Evolutionary conservation across 2,797 vertebrate species (phyloP).

Genomic region (Crocidura indochinensis): DNA sequence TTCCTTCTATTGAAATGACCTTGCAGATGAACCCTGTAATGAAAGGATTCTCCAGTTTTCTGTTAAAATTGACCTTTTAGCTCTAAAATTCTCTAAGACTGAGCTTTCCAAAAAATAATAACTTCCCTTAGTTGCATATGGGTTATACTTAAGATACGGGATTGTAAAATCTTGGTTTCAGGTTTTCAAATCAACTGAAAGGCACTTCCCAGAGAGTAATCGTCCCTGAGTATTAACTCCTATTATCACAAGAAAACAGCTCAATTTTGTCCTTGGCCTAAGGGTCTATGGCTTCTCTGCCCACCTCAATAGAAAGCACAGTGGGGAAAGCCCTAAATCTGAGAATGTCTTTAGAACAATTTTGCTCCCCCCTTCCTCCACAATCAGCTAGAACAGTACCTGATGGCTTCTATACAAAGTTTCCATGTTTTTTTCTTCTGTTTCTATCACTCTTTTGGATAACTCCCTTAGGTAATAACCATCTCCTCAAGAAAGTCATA

Average conservation of each 20-base stretch:
- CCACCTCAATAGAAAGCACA: background rate
- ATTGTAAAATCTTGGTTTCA: slow-evolving; percentile 6
- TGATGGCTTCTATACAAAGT: background rate
- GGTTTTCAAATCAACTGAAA: background rate
- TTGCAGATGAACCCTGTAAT: background rate
- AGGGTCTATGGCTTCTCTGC: background rate
- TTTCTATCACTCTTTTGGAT: background rate
- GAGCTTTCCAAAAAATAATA: slow-evolving; percentile 18
- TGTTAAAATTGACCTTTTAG: background rate
- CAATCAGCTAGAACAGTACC: background rate
- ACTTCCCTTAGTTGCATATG: background rate
- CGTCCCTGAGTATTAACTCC: background rate
- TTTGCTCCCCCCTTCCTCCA: background rate
- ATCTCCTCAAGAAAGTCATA: background rate
- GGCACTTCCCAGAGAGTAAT: background rate
- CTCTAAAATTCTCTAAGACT: background rate
- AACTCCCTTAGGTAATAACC: slow-evolving; percentile 14
- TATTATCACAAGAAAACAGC: background rate
- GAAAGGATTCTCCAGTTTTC: background rate
- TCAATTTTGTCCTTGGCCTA: background rate
- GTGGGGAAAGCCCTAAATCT: background rate
- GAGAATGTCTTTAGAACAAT: background rate
- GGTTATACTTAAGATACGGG: background rate
- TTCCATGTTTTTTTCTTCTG: background rate
- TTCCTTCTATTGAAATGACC: background rate